These are phyloP conservation scores for Ormyrus labotus DNA, from an alignment of 2,888 invertebrate genomes.

Conservation along the genomic window DNA sequence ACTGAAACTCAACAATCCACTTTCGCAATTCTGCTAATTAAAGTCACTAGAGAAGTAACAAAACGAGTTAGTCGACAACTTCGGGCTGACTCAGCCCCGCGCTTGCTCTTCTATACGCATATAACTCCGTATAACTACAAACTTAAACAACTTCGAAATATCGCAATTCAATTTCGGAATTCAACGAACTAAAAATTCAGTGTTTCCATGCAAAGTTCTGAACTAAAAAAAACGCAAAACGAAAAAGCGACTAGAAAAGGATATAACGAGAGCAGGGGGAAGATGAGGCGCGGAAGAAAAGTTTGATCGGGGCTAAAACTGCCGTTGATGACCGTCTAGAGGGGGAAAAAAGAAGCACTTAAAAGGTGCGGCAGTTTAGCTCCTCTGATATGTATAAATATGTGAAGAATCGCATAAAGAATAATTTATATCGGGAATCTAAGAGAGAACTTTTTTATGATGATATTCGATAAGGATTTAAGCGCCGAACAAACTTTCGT, in stretches of 20 bases:
- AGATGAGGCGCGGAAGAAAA: slow-evolving; percentile 29
- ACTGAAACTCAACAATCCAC: slow-evolving; percentile 55
- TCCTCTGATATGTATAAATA: neutral
- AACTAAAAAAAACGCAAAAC: slow-evolving; percentile 42
- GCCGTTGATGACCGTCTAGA: neutral
- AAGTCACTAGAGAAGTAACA: slow-evolving; percentile 54
- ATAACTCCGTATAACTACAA: slow-evolving; percentile 53
- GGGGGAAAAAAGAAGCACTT: neutral
- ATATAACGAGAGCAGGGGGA: slow-evolving; percentile 38
- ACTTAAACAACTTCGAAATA: slow-evolving; percentile 57
- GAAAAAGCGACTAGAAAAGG: slow-evolving; percentile 21
- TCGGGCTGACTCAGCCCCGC: slow-evolving; percentile 15
- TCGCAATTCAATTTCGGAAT: slow-evolving; percentile 57
- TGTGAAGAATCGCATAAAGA: too few species aligned
- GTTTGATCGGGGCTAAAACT: slow-evolving; percentile 46
- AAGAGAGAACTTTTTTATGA: too few species aligned
- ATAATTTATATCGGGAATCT: too few species aligned
- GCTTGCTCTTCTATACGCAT: slow-evolving; percentile 34
- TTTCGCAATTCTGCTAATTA: slow-evolving; percentile 55
- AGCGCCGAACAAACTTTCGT: too few species aligned
- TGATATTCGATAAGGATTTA: too few species aligned
- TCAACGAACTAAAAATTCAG: slow-evolving; percentile 57
- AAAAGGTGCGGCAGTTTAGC: slow-evolving; percentile 28
- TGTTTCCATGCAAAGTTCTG: slow-evolving; percentile 56
- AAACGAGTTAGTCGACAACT: slow-evolving; percentile 56